Conservation (phyloP, 2,797 vertebrate species). For the Channallabes apus region DNA sequence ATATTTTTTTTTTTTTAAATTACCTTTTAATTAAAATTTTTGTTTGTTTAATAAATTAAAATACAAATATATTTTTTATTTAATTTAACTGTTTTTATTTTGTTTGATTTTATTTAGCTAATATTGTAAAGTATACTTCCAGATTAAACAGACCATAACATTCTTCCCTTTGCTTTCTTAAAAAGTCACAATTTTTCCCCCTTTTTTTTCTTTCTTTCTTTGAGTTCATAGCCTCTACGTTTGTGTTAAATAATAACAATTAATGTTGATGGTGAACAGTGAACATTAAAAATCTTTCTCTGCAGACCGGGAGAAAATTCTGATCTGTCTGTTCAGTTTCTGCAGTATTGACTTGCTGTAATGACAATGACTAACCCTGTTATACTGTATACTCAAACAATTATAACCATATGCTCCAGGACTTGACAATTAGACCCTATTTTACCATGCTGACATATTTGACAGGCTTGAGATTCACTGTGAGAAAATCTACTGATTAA, state of each 20-base stretch:
- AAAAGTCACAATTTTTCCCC: not conserved
- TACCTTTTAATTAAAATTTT: too few species aligned
- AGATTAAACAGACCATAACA: not conserved
- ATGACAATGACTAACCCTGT: slow-evolving; percentile 46
- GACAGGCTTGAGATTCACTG: slow-evolving; percentile 64
- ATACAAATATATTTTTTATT: not conserved
- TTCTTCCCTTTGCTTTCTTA: not conserved
- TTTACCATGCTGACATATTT: slow-evolving; percentile 71
- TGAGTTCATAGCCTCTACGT: not conserved
- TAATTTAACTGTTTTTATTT: not conserved
- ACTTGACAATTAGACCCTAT: slow-evolving; percentile 68
- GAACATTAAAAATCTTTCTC: not conserved
- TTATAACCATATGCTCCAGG: slow-evolving; percentile 45
- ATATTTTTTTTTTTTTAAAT: too few species aligned
- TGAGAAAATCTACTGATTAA: slow-evolving; percentile 60
- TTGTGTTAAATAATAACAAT: not conserved
- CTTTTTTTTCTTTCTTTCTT: not conserved
- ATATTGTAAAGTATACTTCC: not conserved
- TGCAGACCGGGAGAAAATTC: not conserved
- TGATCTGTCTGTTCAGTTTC: not conserved
- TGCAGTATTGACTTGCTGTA: slow-evolving; percentile 54
- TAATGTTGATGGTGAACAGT: too few species aligned
- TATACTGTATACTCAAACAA: slow-evolving; percentile 47
- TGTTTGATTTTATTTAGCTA: not conserved
- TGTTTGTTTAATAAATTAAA: not conserved